Base-by-base conservation (phyloP, 2,888 invertebrate genomes). In the Drosophila ochracea region DNA sequence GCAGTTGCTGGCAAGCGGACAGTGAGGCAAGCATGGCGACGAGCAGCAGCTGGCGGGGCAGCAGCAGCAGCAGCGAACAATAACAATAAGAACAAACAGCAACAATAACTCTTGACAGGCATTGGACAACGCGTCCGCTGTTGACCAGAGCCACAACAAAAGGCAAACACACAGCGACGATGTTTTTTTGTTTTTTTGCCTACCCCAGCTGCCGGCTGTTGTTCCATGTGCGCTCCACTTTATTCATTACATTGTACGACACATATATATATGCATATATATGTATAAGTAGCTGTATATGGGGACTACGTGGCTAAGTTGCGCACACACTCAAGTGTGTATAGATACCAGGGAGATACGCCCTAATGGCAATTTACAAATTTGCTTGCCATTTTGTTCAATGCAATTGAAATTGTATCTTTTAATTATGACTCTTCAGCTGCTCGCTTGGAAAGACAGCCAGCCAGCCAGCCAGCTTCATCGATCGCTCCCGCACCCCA, bases 301-400 rank as follows among this genome's bases (percentile, higher is more conserved):
- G 58, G 21, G 55, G n/a, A 11, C 47, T 66, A 78, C 78, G 78
- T 78, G 78, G 78, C 78, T 67, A 78, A 78, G 78, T 63, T 67
- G 78, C 78, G 39, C 53, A 73, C 73, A 78, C 68, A 78, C 78
- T 81, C 53, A 39, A 73, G 65, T 73, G 63, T 50, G 37, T 68
- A 78, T 65, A 66, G 78, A 63, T 58, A 21, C 57, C 35, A 41
- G 25, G 28, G 25, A 62, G 52, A 50, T 39, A 50, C 21, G 60
- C 49, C 31, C 62, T 61, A 69, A 84, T 74, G 76, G 83, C 68
- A 85, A 85, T 88, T 85, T 85, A 76, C 72, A 85, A 85, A 84
- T 87, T 63, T 68, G 54, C 68, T 65, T 60, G 69, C 59, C 70
- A 72, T 75, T 70, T 57, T 68, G 50, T 73, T 16, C 71, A 47